A percentile compares a stretch with the other conserved stretches of the same genome.
phyloP scores from a whole-genome alignment of 2,888 invertebrate species.

The Agriopis aurantiaria region DNA sequence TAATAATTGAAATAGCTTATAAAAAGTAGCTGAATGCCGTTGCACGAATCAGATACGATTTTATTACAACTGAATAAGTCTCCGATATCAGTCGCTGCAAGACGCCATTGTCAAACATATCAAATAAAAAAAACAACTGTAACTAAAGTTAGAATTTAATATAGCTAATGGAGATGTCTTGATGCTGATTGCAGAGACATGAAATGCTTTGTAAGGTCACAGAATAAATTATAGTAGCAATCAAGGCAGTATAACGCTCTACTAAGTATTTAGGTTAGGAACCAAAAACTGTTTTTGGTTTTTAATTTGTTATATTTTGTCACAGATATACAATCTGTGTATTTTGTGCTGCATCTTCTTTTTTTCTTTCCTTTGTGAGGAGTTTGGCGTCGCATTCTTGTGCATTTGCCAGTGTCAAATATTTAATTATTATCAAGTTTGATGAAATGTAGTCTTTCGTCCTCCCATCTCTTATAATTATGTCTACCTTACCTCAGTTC shows the following conservation, averaged over 20 bases:
- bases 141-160: slow-evolving; percentile 34
- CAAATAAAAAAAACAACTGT: slow-evolving; percentile 39
- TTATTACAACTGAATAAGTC: slow-evolving; percentile 60
- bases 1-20: slow-evolving; percentile 69
- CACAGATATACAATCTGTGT: no score
- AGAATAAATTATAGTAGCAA: neutral
- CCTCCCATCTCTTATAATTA: no score
- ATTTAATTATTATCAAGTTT: no score
- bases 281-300: slow-evolving; percentile 11
- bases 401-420: no score
- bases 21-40: slow-evolving; percentile 62
- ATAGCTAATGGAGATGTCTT: slow-evolving; percentile 35
- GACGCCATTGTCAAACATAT: slow-evolving; percentile 42
- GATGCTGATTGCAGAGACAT: slow-evolving; percentile 17
- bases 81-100: slow-evolving; percentile 43
- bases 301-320: neutral
- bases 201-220: slow-evolving; percentile 14
- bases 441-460: no score
- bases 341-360: neutral
- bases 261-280: slow-evolving; percentile 14
- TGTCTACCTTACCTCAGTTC: no score
- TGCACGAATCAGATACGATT: slow-evolving; percentile 62
- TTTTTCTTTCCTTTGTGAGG: neutral
- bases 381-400: no score
- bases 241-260: slow-evolving; percentile 6